Conservation (phyloP, 1,140 invertebrate species). For the Brachionus rotundiformis region DNA sequence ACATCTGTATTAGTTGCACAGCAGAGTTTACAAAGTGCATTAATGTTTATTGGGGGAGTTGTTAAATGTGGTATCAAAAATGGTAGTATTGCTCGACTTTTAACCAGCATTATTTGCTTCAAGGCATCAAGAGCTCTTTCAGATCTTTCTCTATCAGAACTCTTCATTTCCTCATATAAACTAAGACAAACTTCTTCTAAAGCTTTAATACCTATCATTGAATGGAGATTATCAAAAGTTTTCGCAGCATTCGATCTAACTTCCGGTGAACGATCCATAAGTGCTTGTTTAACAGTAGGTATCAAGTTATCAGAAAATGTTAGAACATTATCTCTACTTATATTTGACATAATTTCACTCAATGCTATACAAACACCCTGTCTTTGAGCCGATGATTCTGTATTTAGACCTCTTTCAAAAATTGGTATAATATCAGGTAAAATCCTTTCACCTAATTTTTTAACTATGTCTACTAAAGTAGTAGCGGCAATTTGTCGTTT, state of each 20-base stretch:
- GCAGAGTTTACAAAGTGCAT: conserved; percentile 80
- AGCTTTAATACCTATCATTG: conserved; percentile 86
- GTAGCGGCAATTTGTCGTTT: conserved; percentile 91
- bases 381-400: conserved; percentile 83
- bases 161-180: conserved; percentile 20
- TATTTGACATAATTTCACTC: conserved; percentile 95
- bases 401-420: conserved; percentile 85
- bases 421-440: conserved; percentile 97
- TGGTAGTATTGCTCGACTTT: conserved; percentile 88
- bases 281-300: conserved; percentile 89
- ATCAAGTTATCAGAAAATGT: conserved; percentile 81
- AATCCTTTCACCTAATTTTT: conserved; percentile 94
- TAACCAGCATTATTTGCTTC: conserved; percentile 92
- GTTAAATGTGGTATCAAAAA: conserved; percentile 93
- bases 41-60: conserved; percentile 80
- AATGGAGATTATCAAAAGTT: conserved; percentile 92
- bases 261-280: conserved; percentile 87
- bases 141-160: not conserved
- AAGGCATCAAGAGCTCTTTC: conserved; percentile 80
- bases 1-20: conserved; percentile 89
- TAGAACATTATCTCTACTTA: conserved; percentile 82
- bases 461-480: conserved; percentile 92
- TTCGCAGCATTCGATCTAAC: conserved; percentile 90
- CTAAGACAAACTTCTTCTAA: conserved; percentile 77
- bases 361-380: conserved; percentile 97